Evolutionary conservation across 2,888 invertebrate genomes (phyloP).

Genomic region (Hirudinaria manillensis): DNA sequence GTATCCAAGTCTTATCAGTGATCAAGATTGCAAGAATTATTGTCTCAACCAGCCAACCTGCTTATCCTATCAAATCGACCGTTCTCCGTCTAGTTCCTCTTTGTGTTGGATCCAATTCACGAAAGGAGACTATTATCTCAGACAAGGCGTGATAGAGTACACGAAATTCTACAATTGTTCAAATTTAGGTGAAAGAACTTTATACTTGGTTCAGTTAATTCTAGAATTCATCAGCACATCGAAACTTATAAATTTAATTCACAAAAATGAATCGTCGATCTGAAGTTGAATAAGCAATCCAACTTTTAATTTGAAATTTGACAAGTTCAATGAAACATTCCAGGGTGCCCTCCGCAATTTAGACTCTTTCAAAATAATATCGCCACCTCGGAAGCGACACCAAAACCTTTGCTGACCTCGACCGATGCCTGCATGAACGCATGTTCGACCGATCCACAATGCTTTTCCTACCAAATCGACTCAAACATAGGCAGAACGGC

Average conservation of each 20-base stretch:
- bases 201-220: too few species aligned
- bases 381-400: background rate
- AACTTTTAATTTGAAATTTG: too few species aligned
- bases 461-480: slow-evolving; percentile 30
- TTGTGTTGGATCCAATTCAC: slow-evolving; percentile 6
- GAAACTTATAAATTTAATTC: too few species aligned
- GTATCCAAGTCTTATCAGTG: background rate
- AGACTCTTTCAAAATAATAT: background rate
- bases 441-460: slow-evolving; percentile 18
- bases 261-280: too few species aligned
- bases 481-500: background rate
- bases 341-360: background rate
- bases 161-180: background rate
- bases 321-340: background rate
- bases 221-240: too few species aligned
- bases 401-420: background rate
- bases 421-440: background rate
- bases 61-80: background rate
- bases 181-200: background rate
- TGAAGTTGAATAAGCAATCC: background rate
- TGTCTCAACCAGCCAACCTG: background rate
- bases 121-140: background rate
- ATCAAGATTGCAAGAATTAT: background rate
- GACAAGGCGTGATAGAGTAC: background rate
- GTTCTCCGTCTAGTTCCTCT: background rate